Percentiles rank a stretch among this genome's conserved stretches.
Evolutionary conservation across 2,113 vertebrate genomes (phyloP).

Genomic region (Sapayoa aenigma): DNA sequence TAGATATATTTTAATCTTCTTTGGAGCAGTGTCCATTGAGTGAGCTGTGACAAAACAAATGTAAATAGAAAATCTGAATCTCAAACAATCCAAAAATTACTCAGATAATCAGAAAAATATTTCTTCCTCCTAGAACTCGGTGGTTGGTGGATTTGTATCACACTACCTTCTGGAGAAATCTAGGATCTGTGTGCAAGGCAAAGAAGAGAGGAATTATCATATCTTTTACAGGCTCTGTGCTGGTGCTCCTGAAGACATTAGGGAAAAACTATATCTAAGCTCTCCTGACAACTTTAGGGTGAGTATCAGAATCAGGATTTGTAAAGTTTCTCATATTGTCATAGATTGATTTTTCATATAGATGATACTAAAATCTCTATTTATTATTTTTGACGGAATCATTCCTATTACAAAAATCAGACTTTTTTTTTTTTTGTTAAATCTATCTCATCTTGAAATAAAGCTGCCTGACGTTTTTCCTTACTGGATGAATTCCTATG

Average conservation of each 20-base stretch:
- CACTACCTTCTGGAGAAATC: constrained; percentile 99
- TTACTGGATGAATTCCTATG: background rate
- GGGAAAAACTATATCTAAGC: constrained; percentile 86
- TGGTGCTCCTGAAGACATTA: constrained; percentile 91
- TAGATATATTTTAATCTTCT: background rate
- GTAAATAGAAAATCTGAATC: background rate
- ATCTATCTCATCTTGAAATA: background rate
- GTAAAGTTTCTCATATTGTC: background rate
- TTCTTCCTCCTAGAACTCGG: constrained; percentile 80
- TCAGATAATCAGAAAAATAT: constrained; percentile 1
- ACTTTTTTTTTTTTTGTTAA: background rate
- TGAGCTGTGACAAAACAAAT: background rate
- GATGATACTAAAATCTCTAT: background rate
- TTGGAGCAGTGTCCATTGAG: background rate
- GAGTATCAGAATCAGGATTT: constrained; percentile 56
- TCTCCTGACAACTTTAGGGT: constrained; percentile 94
- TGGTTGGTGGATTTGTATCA: constrained; percentile 96
- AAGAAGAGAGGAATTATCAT: constrained; percentile 97
- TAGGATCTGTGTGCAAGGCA: constrained; percentile 92
- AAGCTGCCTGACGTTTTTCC: background rate
- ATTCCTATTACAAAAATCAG: background rate
- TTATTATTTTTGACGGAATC: background rate
- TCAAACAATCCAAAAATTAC: background rate
- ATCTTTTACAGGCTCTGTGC: constrained; percentile 97
- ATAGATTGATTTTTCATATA: background rate